Base-by-base conservation (phyloP, 2,888 invertebrate species). In the Melanophora roralis region DNA sequence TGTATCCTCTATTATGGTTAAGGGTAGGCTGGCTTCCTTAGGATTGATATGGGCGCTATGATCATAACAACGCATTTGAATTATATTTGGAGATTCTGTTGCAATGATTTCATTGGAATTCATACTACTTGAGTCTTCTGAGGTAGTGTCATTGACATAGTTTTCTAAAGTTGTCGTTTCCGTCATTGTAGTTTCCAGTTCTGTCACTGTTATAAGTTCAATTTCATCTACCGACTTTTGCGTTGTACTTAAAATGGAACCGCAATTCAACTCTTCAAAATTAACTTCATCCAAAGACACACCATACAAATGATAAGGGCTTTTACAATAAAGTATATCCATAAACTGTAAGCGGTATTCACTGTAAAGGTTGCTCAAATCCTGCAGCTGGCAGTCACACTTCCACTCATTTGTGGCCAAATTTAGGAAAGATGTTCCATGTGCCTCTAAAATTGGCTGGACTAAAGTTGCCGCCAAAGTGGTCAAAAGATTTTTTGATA, bases 351-450 rank as follows among this genome's bases (percentile, higher is more conserved):
- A 76, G 1, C 82, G 82, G 59, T 84, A 82, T 0, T 51, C 38
- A 0, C 47, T 34, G 40, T 85, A 87, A 36, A 84, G 82, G 0
- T 80, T n/a, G 0, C 83, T 72, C 3, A 89, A 40, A 0, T 83
- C 71, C 2, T 67, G 45, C 2, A 88, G 57, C 0, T 84, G 19
- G 27, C 89, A 88, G 67, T 85, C 77, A 60, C 89, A 89, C 2
- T 73, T 9, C 88, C 87, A 89, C 5, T 83, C 77, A 64, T 89
- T 89, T 0, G 83, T 83, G 2, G 85, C 81, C 3, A 88, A 32
- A 19, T 85, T 86, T 1, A 88, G 21, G 5, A 85, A 71, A 0
- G 81, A 55, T 1, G 32, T 47, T 1, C 62, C 69, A 14, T 45
- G 36, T 0, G 49, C 21, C 0, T 6, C 5, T 5, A 87, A 69